phyloP scores from a whole-genome alignment of 2,113 vertebrate species.

The Microcebus ravelobensis region DNA sequence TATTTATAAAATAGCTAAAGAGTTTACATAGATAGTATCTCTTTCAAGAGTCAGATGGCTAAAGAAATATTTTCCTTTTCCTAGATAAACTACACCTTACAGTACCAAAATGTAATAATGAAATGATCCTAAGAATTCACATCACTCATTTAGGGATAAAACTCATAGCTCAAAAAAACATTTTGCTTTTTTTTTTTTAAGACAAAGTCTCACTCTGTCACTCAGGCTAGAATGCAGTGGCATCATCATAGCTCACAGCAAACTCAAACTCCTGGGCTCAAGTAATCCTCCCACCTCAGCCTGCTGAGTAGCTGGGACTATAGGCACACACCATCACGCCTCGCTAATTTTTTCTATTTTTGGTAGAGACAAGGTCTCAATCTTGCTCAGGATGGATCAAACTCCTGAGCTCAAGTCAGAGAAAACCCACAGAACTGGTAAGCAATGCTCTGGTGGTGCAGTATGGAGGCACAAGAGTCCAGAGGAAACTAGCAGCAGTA shows the following conservation, averaged over 20 bases:
- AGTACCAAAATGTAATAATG: background rate
- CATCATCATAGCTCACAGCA: too few relatives aligned
- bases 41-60: background rate
- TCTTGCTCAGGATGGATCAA: too few relatives aligned
- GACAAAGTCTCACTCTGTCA: too few relatives aligned
- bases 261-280: too few relatives aligned
- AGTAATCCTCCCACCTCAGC: too few relatives aligned
- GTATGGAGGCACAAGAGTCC: background rate
- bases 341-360: too few relatives aligned
- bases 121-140: background rate
- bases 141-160: background rate
- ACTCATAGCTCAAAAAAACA: background rate
- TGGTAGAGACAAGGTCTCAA: too few relatives aligned
- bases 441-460: background rate
- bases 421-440: background rate
- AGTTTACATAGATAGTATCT: background rate
- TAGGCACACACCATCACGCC: too few relatives aligned
- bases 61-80: conserved; percentile 19
- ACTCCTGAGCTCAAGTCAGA: background rate
- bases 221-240: too few relatives aligned
- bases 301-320: too few relatives aligned
- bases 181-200: background rate
- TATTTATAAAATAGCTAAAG: background rate
- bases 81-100: background rate
- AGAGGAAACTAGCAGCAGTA: background rate